Base-by-base conservation (phyloP, 1,140 invertebrate species). In the Anastatus disparis region DNA sequence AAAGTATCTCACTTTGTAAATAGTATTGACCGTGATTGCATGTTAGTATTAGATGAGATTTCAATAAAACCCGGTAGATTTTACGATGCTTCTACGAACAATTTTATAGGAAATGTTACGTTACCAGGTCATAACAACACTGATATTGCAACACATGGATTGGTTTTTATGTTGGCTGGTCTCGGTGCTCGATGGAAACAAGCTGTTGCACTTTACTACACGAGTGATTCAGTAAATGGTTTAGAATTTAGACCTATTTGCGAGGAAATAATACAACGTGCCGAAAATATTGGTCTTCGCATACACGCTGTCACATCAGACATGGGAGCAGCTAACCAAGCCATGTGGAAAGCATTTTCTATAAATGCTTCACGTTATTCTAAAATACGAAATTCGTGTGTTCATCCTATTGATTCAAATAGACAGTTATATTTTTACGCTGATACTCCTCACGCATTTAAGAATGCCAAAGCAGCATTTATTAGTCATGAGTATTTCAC, bases 11-110 rank as follows among this genome's bases (percentile, higher is more conserved):
- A 24, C 13, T 62, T 74, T 24, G 8, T 6, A 13, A 55, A 44
- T 44, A 29, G 72, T 31, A 66, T 55, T 38, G 27, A 71, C 17
- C 61, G 44, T 56, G 63, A 74, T 48, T 67, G 63, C 29, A 40
- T 68, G n/a, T 38, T 74, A 46, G 31, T 74, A 26, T 50, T 74
- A 10, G 55, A 74, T 67, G 69, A 71, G 50, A 71, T 74, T 46
- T 44, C 22, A 62, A 53, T 70, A 15, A 31, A 42, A 0, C 10
- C 44, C 20, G 55, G 24, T 27, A 31, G 7, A n/a, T 8, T 62
- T 20, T 61, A 24, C 52, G 53, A 65, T 53, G 12, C 38, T 20
- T 50, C 67, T 29, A 70, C 55, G 2, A 62, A 50, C 50, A 42
- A 42, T 24, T 50, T 40, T 31, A 22, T 61, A 29, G 67, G 67